A percentile compares a stretch with the other conserved stretches of the same genome.
Conservation (phyloP, 2,113 vertebrate genomes). For the Podiceps cristatus region DNA sequence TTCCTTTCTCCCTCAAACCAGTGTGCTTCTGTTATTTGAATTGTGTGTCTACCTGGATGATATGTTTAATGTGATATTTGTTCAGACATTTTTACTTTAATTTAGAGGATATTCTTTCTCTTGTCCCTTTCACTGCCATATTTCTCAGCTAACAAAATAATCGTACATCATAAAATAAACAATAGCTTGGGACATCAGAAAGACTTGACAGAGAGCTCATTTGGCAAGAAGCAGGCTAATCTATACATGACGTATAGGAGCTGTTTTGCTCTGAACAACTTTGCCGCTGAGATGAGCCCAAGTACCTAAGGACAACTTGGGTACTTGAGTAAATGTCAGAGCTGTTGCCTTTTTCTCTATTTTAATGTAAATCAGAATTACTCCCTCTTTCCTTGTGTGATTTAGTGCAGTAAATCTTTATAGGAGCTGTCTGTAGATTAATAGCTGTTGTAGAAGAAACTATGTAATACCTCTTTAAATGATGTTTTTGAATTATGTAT, state of each 20-base stretch:
- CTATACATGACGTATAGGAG: constrained; percentile 22
- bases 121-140: neutral
- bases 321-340: constrained; percentile 62
- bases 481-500: neutral
- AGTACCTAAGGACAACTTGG: constrained; percentile 47
- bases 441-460: constrained; percentile 33
- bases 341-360: constrained; percentile 37
- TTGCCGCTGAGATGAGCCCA: constrained; percentile 56
- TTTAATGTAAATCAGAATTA: constrained; percentile 29
- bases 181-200: neutral
- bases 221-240: constrained; percentile 44
- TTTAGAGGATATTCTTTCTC: constrained; percentile 20
- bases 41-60: neutral
- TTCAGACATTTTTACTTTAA: neutral
- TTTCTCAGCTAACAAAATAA: constrained; percentile 30
- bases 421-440: constrained; percentile 38
- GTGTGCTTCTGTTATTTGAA: neutral
- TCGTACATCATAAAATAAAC: neutral
- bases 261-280: constrained; percentile 65
- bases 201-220: constrained; percentile 43
- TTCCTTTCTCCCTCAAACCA: neutral
- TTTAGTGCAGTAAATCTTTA: neutral
- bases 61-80: neutral
- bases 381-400: neutral
- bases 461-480: neutral